Conservation (phyloP, 1,140 invertebrate genomes). For the Pogonomyrmex californicus region DNA sequence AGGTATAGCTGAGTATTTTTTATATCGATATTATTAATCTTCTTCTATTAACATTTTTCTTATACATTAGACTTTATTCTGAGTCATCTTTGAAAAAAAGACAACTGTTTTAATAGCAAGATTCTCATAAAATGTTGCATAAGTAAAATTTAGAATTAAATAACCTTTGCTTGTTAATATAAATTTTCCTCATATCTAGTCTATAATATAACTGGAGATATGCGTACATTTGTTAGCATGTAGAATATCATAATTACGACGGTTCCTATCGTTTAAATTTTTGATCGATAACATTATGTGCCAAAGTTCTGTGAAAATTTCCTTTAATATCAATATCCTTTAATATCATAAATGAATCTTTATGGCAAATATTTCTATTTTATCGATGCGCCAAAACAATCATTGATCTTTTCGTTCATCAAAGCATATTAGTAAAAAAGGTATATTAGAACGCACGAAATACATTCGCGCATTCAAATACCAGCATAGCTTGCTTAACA, state of each 20-base stretch:
- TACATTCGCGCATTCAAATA: constrained; percentile 6
- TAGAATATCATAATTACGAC: constrained; percentile 38
- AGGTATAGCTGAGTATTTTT: constrained; percentile 82
- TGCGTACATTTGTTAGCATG: constrained; percentile 21
- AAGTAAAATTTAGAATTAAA: constrained; percentile 5
- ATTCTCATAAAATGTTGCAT: constrained; percentile 10
- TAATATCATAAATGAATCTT: constrained; percentile 9
- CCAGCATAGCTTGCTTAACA: background rate
- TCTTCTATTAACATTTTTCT: constrained; percentile 35
- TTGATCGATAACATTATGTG: constrained; percentile 62
- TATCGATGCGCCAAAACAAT: constrained; percentile 55
- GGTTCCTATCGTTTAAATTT: constrained; percentile 41
- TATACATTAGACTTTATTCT: constrained; percentile 28
- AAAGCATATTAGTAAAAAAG: constrained; percentile 38
- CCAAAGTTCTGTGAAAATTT: constrained; percentile 68
- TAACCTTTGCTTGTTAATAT: constrained; percentile 21
- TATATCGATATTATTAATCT: constrained; percentile 34
- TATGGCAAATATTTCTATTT: constrained; percentile 61
- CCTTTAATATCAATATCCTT: constrained; percentile 14
- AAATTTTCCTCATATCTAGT: constrained; percentile 21
- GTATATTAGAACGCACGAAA: constrained; percentile 72
- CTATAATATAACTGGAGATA: constrained; percentile 5
- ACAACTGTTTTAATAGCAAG: background rate
- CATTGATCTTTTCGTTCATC: constrained; percentile 49
- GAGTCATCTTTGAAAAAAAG: constrained; percentile 25